phyloP scores from a whole-genome alignment of 1,140 invertebrate genomes.

The Macrobrachium nipponense region DNA sequence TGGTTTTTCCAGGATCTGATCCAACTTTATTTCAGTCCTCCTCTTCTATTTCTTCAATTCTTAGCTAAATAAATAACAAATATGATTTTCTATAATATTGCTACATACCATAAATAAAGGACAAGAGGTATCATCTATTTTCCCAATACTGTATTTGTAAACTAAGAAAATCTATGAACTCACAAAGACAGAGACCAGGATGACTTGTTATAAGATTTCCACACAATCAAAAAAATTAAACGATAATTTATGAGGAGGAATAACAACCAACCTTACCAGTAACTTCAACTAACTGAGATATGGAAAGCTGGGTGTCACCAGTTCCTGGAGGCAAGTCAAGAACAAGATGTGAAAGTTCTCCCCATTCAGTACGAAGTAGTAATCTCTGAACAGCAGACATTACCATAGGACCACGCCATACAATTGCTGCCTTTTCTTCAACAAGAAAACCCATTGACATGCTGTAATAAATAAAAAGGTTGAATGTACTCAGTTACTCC shows the following conservation, averaged over 20 bases:
- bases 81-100: no score
- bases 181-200: no score
- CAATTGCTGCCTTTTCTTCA: constrained; percentile 80
- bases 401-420: constrained; percentile 93
- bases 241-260: no score
- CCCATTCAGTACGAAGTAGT: constrained; percentile 85
- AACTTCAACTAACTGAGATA: constrained; percentile 85
- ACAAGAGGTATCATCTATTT: no score
- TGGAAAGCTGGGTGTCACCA: constrained; percentile 88
- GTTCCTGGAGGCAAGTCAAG: constrained; percentile 93
- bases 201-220: not conserved
- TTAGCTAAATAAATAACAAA: no score
- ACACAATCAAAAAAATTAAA: not conserved
- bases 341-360: constrained; percentile 82
- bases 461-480: constrained; percentile 23
- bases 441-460: constrained; percentile 93
- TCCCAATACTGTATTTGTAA: no score
- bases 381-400: constrained; percentile 92
- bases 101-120: no score
- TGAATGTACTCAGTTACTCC: not conserved
- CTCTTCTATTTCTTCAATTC: no score
- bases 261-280: constrained; percentile 29
- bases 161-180: no score
- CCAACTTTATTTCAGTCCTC: no score
- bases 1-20: no score